Evolutionary conservation across 2,113 vertebrate genomes (phyloP), one percentile per base, ranked within the genome.

Genomic region (Sitta europaea): DNA sequence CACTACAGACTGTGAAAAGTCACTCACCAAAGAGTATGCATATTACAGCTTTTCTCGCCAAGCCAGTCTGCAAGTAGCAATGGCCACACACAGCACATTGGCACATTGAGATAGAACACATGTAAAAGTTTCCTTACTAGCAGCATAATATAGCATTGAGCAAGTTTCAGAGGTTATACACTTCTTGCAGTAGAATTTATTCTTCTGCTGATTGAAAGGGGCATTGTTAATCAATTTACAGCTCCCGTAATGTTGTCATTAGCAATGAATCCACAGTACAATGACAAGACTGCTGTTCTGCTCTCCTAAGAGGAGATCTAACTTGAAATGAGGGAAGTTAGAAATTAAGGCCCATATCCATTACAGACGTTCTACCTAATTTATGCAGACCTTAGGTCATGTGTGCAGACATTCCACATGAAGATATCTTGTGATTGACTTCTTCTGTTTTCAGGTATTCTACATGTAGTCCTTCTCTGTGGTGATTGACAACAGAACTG

Each of bases 281-380:
- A 7, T n/a, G 11, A 70, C 12, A 53, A 76, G 40, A 57, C 25
- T 68, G 42, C 2, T 0, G 0, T 76, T 90, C 28, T 68, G 12
- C 15, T 59, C 12, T 68, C 10, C 6, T 29, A 13, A 72, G n/a
- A 55, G 17, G 22, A 74, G 11, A 4, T 80, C 21, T 57, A 33
- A 35, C 2, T 27, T 71, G 66, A 40, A 77, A 50, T 6, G 2
- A 6, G 20, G 14, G 15, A 73, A 79, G 48, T 22, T 55, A 25
- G 25, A 68, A 4, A 48, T 17, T 42, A 72, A 47, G 12, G 40
- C 6, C 16, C 22, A 43, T 14, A 5, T 33, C 12, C 19, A 74
- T 74, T 27, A 57, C 3, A 85, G 27, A 18, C 4, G 43, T 88
- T 62, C 33, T 51, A 42, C 9, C 3, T 43, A 25, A 29, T 63